Evolutionary conservation across 2,113 vertebrate species (phyloP), one percentile per base, ranked within the genome.

Genomic region (Heterotilapia buettikoferi): DNA sequence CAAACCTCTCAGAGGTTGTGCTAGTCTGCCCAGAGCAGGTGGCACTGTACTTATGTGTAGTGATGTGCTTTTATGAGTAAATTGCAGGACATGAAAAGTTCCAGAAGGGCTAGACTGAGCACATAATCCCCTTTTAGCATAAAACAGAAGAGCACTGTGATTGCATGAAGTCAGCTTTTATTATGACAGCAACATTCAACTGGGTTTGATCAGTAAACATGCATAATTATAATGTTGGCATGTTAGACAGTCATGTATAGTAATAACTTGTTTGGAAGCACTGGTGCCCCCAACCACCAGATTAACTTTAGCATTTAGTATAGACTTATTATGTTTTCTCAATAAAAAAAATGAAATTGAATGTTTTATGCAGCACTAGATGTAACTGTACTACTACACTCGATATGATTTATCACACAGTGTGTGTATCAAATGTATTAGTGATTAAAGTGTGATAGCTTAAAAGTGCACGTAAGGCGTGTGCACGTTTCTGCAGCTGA

Each of bases 31-130:
- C 38, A 2, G 33, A 71, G n/a, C 36, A 24, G 36, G 66, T 43
- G 36, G n/a, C 38, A 0, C 36, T 85, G 59, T 24, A 83, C 82
- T 87, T 1, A 61, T 71, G 63, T 68, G 19, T 9, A 24, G 66
- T 26, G 21, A 45, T 71, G 40, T 19, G 80, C 79, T 61, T 47
- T 76, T 47, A 47, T 47, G 71, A 76, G 21, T 3, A 76, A 0
- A 13, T 29, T 47, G 21, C 5, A 40, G 63, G 33, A 84, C 43
- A 18, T 50, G 45, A 36, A 12, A 7, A 36, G 43, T 0, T 29
- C 31, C 83, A 81, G 9, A 66, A 54, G 31, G 80, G 73, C 61
- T 76, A 66, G 80, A 76, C 40, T 31, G 36, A 89, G 85, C 71
- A 13, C 57, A 2, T 85, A 81, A 92, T 76, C 85, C 85, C 63